Percentiles rank a stretch among this genome's conserved stretches.
phyloP scores from a whole-genome alignment of 2,888 invertebrate species.

The Drosophila heteroneura region DNA sequence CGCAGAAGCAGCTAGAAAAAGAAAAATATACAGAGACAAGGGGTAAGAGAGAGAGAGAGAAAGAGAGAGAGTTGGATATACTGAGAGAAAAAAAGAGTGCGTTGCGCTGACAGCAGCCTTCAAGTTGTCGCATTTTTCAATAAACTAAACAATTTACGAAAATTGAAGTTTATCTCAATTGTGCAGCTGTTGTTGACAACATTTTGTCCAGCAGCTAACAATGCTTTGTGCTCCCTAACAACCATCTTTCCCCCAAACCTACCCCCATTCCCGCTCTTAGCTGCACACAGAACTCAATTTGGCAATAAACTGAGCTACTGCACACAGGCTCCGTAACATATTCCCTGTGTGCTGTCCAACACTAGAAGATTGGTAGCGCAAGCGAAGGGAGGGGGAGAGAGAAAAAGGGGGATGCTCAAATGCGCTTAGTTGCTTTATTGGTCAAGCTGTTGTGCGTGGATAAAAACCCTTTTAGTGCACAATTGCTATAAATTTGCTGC shows the following conservation, averaged over 20 bases:
- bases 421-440: constrained; percentile 83
- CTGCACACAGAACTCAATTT: constrained; percentile 80
- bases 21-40: not conserved
- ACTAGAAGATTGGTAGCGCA: constrained; percentile 2
- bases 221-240: constrained; percentile 62
- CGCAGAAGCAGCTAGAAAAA: constrained; percentile 19
- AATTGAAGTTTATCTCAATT: constrained; percentile 83
- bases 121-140: constrained; percentile 81
- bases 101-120: constrained; percentile 58
- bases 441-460: constrained; percentile 83
- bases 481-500: constrained; percentile 81
- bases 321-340: constrained; percentile 28
- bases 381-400: not conserved
- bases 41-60: not conserved
- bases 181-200: constrained; percentile 83
- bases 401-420: constrained; percentile 59
- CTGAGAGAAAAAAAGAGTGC: not conserved
- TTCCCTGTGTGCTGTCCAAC: constrained; percentile 23
- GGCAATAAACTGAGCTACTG: constrained; percentile 73
- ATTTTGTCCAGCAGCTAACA: constrained; percentile 72
- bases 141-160: constrained; percentile 82
- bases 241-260: not conserved
- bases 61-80: not conserved
- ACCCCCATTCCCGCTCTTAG: not conserved
- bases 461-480: constrained; percentile 83